phyloP scores from a whole-genome alignment of 2,113 vertebrate genomes.

The Gymnocephalus cernua region DNA sequence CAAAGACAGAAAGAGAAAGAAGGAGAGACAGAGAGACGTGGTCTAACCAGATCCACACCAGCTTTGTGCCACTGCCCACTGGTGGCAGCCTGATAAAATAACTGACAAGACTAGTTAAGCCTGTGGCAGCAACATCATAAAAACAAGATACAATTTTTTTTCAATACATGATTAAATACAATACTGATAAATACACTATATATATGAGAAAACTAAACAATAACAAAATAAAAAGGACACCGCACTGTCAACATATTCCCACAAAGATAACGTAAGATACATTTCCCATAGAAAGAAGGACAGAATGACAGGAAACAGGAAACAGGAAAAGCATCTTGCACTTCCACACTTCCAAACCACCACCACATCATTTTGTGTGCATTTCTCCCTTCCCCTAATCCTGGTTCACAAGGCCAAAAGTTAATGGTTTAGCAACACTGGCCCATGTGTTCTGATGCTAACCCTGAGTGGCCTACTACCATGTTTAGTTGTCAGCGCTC shows the following conservation, averaged over 20 bases:
- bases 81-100: slow-evolving; percentile 83
- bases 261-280: too few species aligned
- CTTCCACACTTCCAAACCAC: not conserved
- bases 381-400: slow-evolving; percentile 49
- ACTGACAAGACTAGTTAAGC: slow-evolving; percentile 66
- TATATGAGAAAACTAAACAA: not conserved
- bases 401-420: slow-evolving; percentile 62
- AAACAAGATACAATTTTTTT: not conserved
- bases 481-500: slow-evolving; percentile 45
- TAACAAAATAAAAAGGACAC: not conserved
- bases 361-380: slow-evolving; percentile 30
- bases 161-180: not conserved
- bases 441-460: slow-evolving; percentile 44
- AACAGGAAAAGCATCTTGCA: not conserved
- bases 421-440: slow-evolving; percentile 59
- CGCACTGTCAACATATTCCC: not conserved
- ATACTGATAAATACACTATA: not conserved
- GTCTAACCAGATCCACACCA: slow-evolving; percentile 56
- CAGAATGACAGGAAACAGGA: not conserved
- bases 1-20: slow-evolving; percentile 40
- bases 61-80: slow-evolving; percentile 87
- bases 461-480: slow-evolving; percentile 53
- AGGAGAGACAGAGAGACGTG: slow-evolving; percentile 32
- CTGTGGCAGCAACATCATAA: slow-evolving; percentile 25
- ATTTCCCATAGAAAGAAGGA: not conserved